These are phyloP conservation scores for Stigmatopora nigra DNA, from an alignment of 2,113 vertebrate genomes.

Conservation along the genomic window DNA sequence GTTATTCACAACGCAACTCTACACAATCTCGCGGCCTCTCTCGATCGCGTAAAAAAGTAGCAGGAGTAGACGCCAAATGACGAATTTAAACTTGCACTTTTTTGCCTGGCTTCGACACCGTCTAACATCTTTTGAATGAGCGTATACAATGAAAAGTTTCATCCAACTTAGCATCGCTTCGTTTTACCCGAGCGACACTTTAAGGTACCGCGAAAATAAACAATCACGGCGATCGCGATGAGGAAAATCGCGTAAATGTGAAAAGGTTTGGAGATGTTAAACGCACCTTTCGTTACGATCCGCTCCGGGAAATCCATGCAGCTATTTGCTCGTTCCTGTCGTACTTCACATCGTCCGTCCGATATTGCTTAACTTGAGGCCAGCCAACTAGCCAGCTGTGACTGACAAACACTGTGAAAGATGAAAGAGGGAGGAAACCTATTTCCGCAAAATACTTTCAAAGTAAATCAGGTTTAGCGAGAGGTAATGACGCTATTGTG, in stretches of 20 bases:
- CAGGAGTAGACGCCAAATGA: neutral
- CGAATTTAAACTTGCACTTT: neutral
- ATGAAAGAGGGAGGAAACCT: too few relatives aligned
- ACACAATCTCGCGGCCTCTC: neutral
- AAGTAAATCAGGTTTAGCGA: conserved; percentile 12
- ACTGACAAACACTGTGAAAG: conserved; percentile 42
- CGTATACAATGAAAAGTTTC: conserved; percentile 39
- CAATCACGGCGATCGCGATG: neutral
- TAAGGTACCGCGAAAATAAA: neutral
- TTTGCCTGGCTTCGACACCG: conserved; percentile 14
- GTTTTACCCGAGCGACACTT: neutral
- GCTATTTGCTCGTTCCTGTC: conserved; percentile 31
- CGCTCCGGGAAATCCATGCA: conserved; percentile 44
- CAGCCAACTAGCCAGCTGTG: conserved; percentile 44
- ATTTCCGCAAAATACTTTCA: conserved; percentile 13
- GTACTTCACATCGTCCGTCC: conserved; percentile 1
- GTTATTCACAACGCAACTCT: neutral
- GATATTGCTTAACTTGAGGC: conserved; percentile 49
- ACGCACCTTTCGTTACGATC: conserved; percentile 49
- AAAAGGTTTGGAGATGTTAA: neutral
- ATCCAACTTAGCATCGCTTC: neutral
- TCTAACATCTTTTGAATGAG: neutral
- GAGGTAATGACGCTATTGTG: too few relatives aligned
- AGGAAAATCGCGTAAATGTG: neutral
- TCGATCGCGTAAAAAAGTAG: neutral